Conservation (phyloP, 30 jellyfish, hydroid and myxozoan species). For the Haliclystus octoradiatus region DNA sequence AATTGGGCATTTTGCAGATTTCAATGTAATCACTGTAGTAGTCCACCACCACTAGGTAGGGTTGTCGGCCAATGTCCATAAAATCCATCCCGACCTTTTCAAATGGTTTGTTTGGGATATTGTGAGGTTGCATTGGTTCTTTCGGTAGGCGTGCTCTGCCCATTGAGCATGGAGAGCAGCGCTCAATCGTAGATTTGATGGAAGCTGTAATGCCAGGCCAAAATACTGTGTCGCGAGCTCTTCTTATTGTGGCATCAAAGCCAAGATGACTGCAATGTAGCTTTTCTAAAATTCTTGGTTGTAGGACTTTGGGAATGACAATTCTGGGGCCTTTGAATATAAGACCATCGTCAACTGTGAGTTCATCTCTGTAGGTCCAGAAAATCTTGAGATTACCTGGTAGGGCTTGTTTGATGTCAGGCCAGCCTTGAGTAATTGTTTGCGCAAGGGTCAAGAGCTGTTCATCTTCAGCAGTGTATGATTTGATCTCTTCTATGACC, state of each 20-base stretch:
- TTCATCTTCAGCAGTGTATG: too few species aligned
- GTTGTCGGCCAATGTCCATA: constrained; percentile 3
- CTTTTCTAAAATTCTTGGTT: constrained; percentile 14
- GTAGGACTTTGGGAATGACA: constrained; percentile 13
- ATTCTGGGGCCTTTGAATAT: constrained; percentile 36
- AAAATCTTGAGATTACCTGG: constrained; percentile 30
- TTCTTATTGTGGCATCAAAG: constrained; percentile 1
- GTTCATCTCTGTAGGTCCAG: constrained; percentile 35
- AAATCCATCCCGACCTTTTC: constrained; percentile 32
- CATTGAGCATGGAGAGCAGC: background rate
- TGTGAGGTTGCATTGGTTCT: constrained; percentile 20
- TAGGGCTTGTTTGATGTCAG: constrained; percentile 31
- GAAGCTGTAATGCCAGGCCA: constrained; percentile 27
- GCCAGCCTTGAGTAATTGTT: constrained; percentile 36
- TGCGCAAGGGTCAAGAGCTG: too few species aligned
- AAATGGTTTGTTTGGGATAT: constrained; percentile 22
- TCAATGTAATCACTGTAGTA: constrained; percentile 8
- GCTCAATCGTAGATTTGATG: background rate
- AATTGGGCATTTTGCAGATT: constrained; percentile 16
- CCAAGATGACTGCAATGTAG: constrained; percentile 25
- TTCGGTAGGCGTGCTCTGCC: constrained; percentile 5
- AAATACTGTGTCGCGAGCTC: constrained; percentile 22
- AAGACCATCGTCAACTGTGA: constrained; percentile 24
- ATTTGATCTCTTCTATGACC: too few species aligned
- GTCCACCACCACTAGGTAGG: constrained; percentile 16